Evolutionary conservation across 1,140 invertebrate genomes (phyloP), one percentile per base, ranked within the genome.

Genomic region (Bombus consobrinus): DNA sequence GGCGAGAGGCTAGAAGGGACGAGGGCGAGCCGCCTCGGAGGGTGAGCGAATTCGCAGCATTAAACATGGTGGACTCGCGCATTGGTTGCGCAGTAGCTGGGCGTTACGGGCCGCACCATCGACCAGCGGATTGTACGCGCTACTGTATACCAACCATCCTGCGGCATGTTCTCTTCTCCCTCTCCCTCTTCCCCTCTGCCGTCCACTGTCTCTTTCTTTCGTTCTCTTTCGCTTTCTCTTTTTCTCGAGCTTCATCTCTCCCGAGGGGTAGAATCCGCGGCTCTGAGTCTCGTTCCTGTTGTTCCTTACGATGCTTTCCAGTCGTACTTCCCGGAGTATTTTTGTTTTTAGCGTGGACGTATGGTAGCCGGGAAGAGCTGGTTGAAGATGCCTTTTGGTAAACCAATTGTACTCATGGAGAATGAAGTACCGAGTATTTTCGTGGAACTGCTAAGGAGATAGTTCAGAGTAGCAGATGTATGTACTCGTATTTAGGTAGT

Each of bases 21-120:
- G 83, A 82, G 85, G 82, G 74, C 32, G 73, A 85, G 72, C 71
- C 53, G 25, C 68, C 75, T 85, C 83, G 89, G 86, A 90, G 89
- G 89, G 89, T 90, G 89, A 90, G 89, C 89, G 90, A 91, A 91
- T 91, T 91, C 90, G 86, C 83, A 88, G 90, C 90, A 91, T 91
- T 91, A 91, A 91, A 91, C 90, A 91, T 89, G 90, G 90, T 91
- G 86, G 90, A 91, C 90, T 90, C 91, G 89, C 89, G 90, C 91
- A 92, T 91, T 90, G 89, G 89, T 90, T 91, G 91, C 87, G 91
- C 91, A 91, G 91, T 90, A 92, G 89, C 88, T 91, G 89, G 90
- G 89, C 89, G 90, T 89, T 89, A 91, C 90, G 89, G 89, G 85
- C 87, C 88, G 90, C 90, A 91, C 88, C 88, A 91, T 91, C 91